Conservation (phyloP, 2,797 vertebrate species). For the Melanitta fusca region DNA sequence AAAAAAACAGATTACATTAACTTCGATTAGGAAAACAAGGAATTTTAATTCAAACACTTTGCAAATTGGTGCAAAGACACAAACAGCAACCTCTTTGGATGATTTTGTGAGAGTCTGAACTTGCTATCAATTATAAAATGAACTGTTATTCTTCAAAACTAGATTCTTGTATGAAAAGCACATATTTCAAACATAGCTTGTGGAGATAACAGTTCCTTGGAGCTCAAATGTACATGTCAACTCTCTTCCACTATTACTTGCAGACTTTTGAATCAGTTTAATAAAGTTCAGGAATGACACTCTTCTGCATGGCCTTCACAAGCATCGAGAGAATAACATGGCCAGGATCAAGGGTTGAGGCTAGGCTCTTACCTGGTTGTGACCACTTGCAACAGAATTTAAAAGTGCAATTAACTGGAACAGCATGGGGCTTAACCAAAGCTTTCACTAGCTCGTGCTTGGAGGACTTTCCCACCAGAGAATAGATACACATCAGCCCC, state of each 20-base stretch:
- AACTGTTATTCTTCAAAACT: background rate
- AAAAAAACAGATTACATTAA: background rate
- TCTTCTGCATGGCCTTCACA: background rate
- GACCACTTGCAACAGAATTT: background rate
- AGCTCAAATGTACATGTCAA: background rate
- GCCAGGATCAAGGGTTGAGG: background rate
- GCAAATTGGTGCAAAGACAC: background rate
- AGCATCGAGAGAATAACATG: background rate
- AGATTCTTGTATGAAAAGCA: background rate
- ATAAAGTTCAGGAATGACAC: background rate
- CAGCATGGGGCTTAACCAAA: accelerated
- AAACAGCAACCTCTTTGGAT: background rate
- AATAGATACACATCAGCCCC: background rate
- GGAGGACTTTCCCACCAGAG: background rate
- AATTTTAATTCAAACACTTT: background rate
- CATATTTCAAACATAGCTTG: background rate
- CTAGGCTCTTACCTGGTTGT: background rate
- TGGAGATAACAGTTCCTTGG: background rate
- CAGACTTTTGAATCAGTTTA: background rate
- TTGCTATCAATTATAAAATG: background rate
- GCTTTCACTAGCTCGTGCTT: background rate
- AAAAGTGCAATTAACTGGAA: background rate
- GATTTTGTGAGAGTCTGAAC: background rate
- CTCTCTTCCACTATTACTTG: background rate
- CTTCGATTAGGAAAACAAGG: background rate